Percentiles rank a stretch among this genome's conserved stretches.
These are phyloP conservation scores for Drosophila murphyi DNA, from an alignment of 1,140 invertebrate species.

Conservation along the genomic window DNA sequence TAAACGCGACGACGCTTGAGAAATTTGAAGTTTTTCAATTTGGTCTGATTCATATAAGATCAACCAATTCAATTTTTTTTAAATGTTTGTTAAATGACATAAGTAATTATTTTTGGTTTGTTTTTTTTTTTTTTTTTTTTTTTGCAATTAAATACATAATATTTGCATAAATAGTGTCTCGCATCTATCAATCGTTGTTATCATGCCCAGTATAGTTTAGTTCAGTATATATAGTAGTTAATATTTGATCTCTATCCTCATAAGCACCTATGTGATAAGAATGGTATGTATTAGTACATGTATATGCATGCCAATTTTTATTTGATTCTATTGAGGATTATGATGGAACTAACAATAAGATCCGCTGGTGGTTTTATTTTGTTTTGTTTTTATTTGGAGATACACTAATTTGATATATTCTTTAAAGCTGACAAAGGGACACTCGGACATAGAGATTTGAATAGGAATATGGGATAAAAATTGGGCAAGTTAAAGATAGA, in stretches of 20 bases:
- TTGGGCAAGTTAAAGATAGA: neutral
- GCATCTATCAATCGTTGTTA: constrained; percentile 9
- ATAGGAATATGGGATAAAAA: neutral
- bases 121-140: constrained; percentile 2
- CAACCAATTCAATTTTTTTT: neutral
- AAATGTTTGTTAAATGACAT: neutral
- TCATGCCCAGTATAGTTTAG: constrained; percentile 12
- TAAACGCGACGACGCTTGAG: neutral
- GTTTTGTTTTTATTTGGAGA: neutral
- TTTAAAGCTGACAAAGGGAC: neutral
- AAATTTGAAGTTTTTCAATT: neutral
- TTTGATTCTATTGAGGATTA: constrained; percentile 23
- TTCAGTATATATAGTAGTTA: constrained; percentile 7
- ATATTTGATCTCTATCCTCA: constrained; percentile 9
- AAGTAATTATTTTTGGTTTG: neutral
- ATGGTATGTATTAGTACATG: constrained; percentile 11
- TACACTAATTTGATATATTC: constrained; percentile 17
- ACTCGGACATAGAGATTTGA: neutral
- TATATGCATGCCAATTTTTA: neutral
- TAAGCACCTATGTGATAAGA: constrained; percentile 28
- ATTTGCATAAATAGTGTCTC: constrained; percentile 3
- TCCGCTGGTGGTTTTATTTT: constrained; percentile 2
- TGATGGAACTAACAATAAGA: constrained; percentile 21
- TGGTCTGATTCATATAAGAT: too few relatives aligned
- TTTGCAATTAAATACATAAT: neutral